Evolutionary conservation across 2,888 invertebrate species (phyloP).

Genomic region (Netelia virgata): DNA sequence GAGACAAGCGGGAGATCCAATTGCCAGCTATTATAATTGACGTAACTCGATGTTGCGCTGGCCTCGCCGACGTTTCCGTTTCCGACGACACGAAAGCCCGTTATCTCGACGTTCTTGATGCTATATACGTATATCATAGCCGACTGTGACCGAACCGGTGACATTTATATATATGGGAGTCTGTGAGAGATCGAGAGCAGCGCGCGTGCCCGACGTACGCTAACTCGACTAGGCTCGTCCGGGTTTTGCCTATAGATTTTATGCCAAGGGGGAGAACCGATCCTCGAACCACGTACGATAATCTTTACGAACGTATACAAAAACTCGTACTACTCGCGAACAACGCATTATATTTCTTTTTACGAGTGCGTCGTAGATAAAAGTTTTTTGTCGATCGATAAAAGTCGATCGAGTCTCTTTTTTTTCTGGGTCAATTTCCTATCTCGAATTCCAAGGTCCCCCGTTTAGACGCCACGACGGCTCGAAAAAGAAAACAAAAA

Average conservation of each 20-base stretch:
- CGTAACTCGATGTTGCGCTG: slow-evolving; percentile 61
- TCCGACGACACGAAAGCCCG: slow-evolving; percentile 59
- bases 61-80: slow-evolving; percentile 66
- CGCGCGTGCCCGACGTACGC: slow-evolving; percentile 63
- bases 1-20: slow-evolving; percentile 43
- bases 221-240: slow-evolving; percentile 51
- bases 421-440: no score
- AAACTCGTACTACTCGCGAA: no score
- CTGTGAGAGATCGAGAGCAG: slow-evolving; percentile 50
- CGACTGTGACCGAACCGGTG: not conserved
- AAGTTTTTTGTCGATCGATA: not conserved
- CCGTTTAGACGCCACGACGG: no score
- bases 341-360: no score
- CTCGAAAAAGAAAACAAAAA: no score
- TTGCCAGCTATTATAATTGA: slow-evolving; percentile 62
- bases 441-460: no score
- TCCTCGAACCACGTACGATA: no score
- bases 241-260: not conserved
- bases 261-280: slow-evolving; percentile 13
- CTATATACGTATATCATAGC: not conserved
- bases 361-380: not conserved
- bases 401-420: no score
- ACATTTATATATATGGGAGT: slow-evolving; percentile 37
- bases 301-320: no score
- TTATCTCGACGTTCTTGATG: slow-evolving; percentile 41